phyloP scores from a whole-genome alignment of 92 coral and sea anemone genomes.

The Actinernus sp. region DNA sequence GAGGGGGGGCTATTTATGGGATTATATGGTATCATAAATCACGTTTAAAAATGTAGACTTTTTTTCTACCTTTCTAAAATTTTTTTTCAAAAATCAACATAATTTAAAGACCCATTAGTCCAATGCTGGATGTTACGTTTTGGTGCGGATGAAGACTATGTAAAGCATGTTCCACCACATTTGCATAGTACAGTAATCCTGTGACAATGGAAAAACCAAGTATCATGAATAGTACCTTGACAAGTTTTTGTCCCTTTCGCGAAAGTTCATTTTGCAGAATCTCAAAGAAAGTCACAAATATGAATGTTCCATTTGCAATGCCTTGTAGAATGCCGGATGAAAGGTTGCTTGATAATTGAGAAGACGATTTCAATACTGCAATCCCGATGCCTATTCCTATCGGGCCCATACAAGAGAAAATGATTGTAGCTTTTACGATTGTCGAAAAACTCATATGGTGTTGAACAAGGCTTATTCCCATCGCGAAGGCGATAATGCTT shows the following conservation, averaged over 20 bases:
- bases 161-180: constrained; percentile 42
- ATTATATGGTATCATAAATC: too few species aligned
- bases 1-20: too few species aligned
- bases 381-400: constrained; percentile 88
- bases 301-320: constrained; percentile 93
- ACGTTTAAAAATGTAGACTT: too few species aligned
- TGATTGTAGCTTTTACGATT: constrained; percentile 64
- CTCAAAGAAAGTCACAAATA: constrained; percentile 96
- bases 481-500: constrained; percentile 84
- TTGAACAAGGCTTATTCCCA: constrained; percentile 87
- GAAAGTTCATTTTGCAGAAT: constrained; percentile 90
- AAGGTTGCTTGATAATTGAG: constrained; percentile 65
- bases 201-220: constrained; percentile 78
- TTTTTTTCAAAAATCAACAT: too few species aligned
- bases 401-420: constrained; percentile 92
- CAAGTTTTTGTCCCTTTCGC: constrained; percentile 65
- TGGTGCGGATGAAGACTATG: constrained; percentile 6
- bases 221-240: constrained; percentile 84
- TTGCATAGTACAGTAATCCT: constrained; percentile 79
- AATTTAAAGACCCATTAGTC: too few species aligned
- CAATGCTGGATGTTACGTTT: too few species aligned
- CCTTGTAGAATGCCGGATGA: constrained; percentile 93
- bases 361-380: constrained; percentile 64
- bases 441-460: constrained; percentile 65
- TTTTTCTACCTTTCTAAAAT: too few species aligned